Conservation (phyloP, 2,113 vertebrate genomes). For the Entomyzon cyanotis region DNA sequence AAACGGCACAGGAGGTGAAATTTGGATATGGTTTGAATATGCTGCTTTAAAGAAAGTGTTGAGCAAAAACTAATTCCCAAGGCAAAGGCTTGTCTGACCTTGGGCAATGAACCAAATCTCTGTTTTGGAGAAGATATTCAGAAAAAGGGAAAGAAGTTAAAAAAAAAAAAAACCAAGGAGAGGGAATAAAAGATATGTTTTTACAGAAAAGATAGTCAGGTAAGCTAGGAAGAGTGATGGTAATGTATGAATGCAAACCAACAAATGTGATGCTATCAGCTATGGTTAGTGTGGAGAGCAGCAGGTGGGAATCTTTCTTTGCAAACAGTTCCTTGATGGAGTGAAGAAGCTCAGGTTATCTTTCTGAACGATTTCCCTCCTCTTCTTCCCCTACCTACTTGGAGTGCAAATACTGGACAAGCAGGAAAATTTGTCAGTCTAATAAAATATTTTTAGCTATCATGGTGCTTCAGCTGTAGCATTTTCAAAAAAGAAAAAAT, state of each 20-base stretch:
- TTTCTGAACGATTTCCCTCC: background rate
- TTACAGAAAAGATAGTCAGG: background rate
- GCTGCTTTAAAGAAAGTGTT: background rate
- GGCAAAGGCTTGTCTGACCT: background rate
- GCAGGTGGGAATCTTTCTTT: background rate
- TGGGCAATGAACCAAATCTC: background rate
- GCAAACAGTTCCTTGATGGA: background rate
- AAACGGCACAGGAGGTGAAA: background rate
- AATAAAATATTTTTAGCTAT: background rate
- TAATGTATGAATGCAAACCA: background rate
- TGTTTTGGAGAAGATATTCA: background rate
- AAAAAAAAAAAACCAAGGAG: background rate
- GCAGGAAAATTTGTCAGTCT: background rate
- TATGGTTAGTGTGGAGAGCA: background rate
- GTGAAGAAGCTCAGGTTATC: background rate
- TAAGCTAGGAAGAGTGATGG: background rate
- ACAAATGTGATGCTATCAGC: background rate
- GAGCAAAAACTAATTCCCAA: constrained; percentile 27
- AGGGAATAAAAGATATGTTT: background rate
- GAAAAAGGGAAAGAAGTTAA: background rate
- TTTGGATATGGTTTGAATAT: background rate
- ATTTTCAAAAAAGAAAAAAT: background rate
- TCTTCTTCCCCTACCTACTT: background rate
- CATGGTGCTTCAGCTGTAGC: background rate
- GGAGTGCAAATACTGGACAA: background rate